phyloP scores from a whole-genome alignment of 2,888 invertebrate species.

The Leucoptera coffeella region DNA sequence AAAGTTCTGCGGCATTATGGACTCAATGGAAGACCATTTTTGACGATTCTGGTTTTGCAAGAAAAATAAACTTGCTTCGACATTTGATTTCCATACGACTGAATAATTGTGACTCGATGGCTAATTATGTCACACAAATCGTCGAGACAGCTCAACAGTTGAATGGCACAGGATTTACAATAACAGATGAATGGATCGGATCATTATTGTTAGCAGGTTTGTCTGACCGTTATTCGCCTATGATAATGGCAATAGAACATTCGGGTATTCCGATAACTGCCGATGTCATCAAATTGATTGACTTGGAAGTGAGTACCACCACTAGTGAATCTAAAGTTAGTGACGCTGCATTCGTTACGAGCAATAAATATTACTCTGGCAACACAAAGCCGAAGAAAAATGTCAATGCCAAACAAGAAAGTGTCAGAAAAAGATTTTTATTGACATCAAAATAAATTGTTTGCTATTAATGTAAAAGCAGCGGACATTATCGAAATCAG shows the following conservation, averaged over 20 bases:
- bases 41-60: too few relatives aligned
- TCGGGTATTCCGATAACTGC: constrained; percentile 2
- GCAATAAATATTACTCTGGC: not conserved
- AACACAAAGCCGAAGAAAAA: not conserved
- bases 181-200: constrained; percentile 8
- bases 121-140: constrained; percentile 6
- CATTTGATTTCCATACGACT: too few relatives aligned
- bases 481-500: constrained; percentile 6
- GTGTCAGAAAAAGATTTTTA: too few relatives aligned
- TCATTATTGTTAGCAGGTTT: constrained; percentile 8
- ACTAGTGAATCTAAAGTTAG: not conserved
- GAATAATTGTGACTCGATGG: too few relatives aligned
- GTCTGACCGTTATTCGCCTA: constrained; percentile 7
- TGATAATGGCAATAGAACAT: constrained; percentile 8
- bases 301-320: constrained; percentile 6
- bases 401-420: constrained; percentile 2
- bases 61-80: too few relatives aligned
- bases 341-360: not conserved
- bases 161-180: constrained; percentile 8
- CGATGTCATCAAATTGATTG: constrained; percentile 4
- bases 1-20: too few relatives aligned
- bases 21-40: too few relatives aligned
- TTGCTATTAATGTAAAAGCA: constrained; percentile 6
- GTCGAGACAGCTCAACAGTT: constrained; percentile 8
- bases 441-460: not conserved